Base-by-base conservation (phyloP, 2,888 invertebrate species). In the Chydorus sphaericus region DNA sequence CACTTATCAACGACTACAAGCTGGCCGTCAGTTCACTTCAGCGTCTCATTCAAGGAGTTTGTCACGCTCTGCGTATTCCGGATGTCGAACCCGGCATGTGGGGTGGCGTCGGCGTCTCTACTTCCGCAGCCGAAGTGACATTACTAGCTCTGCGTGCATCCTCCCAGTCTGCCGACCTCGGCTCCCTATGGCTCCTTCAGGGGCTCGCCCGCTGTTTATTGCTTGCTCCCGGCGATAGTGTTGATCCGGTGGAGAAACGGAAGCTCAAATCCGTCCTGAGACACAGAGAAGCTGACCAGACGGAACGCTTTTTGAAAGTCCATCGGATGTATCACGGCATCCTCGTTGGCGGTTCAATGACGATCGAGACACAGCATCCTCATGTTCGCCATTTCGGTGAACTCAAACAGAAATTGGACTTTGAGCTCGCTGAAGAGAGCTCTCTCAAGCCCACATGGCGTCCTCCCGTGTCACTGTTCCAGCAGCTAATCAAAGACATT, bases 401-500 rank as follows among this genome's bases (percentile, higher is more conserved):
- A 1, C 52, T 62, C 14, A 30, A 59, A 10, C 54, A 49, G 7
- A 54, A 61, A 5, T 33, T 61, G 23, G 20, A 33, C 39, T 31
- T 48, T 16, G 44, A 60, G 7, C 33, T 37, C 29, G 16, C 18
- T 23, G 38, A 48, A 5, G 48, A 52, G 11, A 28, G 33, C 3
- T 31, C 39, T 14, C 28, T 28, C 8, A 37, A 39, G 11, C 38
- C 48, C 16, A 39, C 52, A 14, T 52, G 52, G 52, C 52, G 52
- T 16, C 52, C 52, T 18, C 11, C 20, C 11, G 8, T n/a, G 10
- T 52, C 52, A 14, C 37, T 52, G 4, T 52, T 33, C 52, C 23
- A 26, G 23, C 18, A 23, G 3, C 18, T 52, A 8, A 14, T 31
- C 36, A 52, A 75, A 73, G 75, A 75, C 39, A 73, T 75, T 62